Evolutionary conservation across 2,113 vertebrate species (phyloP).

Genomic region (Scytalopus superciliaris): DNA sequence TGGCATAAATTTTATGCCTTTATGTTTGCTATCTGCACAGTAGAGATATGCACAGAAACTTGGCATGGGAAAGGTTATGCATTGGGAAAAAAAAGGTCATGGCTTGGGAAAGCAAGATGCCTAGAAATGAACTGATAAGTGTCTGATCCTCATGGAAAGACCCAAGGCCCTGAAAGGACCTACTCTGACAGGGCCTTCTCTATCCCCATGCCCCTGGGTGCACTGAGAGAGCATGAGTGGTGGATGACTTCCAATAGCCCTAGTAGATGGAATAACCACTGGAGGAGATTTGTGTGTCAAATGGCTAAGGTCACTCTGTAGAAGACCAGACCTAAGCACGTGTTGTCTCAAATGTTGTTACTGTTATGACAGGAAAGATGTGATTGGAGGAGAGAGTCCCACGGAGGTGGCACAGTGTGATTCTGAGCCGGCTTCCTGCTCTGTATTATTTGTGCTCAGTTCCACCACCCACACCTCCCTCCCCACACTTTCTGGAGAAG

Average conservation of each 20-base stretch:
- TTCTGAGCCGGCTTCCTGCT: not conserved
- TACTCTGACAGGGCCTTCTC: not conserved
- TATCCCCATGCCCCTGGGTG: not conserved
- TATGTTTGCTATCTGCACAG: not conserved
- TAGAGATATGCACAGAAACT: not conserved
- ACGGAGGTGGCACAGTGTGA: not conserved
- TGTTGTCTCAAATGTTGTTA: not conserved
- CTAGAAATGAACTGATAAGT: not conserved
- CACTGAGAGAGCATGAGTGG: not conserved
- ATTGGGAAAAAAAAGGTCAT: not conserved
- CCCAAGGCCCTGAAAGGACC: not conserved
- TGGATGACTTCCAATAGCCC: rapidly evolving
- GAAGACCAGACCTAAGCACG: not conserved
- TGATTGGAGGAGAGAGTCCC: not conserved
- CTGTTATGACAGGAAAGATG: not conserved
- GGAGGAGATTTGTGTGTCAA: not conserved
- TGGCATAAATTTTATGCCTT: not conserved
- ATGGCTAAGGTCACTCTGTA: not conserved
- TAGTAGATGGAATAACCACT: not conserved
- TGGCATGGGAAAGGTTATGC: not conserved
- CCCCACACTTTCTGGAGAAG: not conserved
- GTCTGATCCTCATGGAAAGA: not conserved
- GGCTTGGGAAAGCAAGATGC: not conserved
- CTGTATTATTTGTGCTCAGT: not conserved
- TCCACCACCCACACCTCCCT: not conserved